Evolutionary conservation across 1,140 invertebrate species (phyloP).

Genomic region (Colletes gigas): DNA sequence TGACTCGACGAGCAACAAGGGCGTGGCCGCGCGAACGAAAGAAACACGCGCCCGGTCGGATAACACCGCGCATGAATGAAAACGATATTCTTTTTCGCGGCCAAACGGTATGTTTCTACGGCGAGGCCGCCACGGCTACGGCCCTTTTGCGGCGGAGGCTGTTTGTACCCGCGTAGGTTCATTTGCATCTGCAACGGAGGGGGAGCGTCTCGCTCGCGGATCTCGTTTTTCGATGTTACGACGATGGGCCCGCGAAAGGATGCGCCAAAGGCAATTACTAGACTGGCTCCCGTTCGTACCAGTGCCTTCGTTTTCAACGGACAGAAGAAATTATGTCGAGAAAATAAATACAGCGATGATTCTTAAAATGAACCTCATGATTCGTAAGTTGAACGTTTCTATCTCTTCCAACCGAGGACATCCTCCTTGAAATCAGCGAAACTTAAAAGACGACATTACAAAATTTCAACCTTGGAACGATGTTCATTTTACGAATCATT

Average conservation of each 20-base stretch:
- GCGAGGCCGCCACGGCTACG: neutral
- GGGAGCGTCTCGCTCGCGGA: neutral
- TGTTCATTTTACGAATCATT: no score
- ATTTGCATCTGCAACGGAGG: neutral
- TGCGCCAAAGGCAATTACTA: no score
- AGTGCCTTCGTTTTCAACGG: no score
- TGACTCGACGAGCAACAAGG: conserved; percentile 40
- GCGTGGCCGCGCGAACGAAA: conserved; percentile 29
- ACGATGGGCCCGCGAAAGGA: neutral
- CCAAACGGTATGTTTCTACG: neutral
- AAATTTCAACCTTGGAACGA: no score
- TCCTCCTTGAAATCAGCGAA: no score
- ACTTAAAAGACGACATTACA: no score
- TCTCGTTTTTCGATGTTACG: neutral
- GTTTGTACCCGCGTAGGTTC: neutral
- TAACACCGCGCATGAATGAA: conserved; percentile 32
- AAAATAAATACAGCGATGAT: no score
- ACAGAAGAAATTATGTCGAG: no score
- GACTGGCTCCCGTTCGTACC: no score
- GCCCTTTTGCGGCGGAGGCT: neutral
- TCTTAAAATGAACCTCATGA: no score
- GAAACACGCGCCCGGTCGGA: neutral
- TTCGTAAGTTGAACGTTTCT: no score
- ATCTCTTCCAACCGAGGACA: no score
- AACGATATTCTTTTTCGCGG: conserved; percentile 13